Evolutionary conservation across 2,888 invertebrate species (phyloP).

Genomic region (Tenthredo amoena): DNA sequence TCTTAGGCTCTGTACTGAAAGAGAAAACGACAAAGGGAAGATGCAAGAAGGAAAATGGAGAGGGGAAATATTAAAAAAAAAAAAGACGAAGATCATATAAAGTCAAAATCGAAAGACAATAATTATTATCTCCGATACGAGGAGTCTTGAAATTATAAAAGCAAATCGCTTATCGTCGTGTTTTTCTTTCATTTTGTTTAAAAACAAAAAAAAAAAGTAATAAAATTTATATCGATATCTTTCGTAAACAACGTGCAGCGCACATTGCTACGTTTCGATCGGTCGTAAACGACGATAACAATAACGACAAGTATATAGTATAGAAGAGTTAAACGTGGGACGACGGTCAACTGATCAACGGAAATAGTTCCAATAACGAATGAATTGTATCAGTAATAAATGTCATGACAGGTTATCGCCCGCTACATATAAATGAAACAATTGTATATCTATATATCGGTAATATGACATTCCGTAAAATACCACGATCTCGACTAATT

Average conservation of each 20-base stretch:
- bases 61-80: neutral
- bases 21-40: neutral
- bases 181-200: neutral
- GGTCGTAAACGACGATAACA: slow-evolving; percentile 27
- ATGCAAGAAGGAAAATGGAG: neutral
- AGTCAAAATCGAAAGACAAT: neutral
- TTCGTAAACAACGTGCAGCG: neutral
- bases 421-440: neutral
- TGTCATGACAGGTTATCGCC: slow-evolving; percentile 38
- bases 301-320: neutral
- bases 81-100: too few relatives aligned
- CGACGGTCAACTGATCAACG: slow-evolving; percentile 30
- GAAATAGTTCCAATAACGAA: slow-evolving; percentile 17
- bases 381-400: slow-evolving; percentile 40
- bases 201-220: neutral
- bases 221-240: neutral
- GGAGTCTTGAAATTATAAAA: neutral
- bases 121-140: neutral
- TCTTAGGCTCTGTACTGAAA: neutral
- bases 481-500: neutral
- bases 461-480: neutral
- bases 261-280: neutral
- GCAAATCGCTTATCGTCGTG: neutral
- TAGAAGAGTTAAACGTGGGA: neutral
- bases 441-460: neutral